Percentiles rank a stretch among this genome's conserved stretches.
Conservation (phyloP, 1,140 invertebrate species). For the Ceratina calcarata region DNA sequence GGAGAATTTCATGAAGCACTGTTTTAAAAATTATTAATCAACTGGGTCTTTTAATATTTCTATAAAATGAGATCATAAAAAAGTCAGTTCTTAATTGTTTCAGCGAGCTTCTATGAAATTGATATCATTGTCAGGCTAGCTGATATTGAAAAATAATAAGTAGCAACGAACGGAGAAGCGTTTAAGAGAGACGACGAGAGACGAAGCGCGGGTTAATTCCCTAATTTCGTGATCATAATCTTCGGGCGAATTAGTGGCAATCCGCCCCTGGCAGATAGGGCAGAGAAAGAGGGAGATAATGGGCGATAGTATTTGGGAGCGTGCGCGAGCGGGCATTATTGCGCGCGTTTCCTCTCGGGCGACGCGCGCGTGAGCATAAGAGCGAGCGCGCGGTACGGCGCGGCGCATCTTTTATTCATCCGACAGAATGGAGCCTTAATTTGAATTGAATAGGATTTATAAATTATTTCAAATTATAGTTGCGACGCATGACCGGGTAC, state of each 20-base stretch:
- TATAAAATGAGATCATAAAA: no score
- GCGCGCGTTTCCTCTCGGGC: slow-evolving; percentile 27
- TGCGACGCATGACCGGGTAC: slow-evolving; percentile 74
- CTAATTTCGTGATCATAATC: slow-evolving; percentile 56
- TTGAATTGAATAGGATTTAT: slow-evolving; percentile 81
- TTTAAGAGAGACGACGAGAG: neutral
- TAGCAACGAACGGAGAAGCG: neutral
- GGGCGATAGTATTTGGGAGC: slow-evolving; percentile 67
- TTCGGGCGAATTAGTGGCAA: slow-evolving; percentile 44
- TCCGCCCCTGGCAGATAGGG: slow-evolving; percentile 29
- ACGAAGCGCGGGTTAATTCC: neutral
- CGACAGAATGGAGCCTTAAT: slow-evolving; percentile 80
- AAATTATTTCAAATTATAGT: slow-evolving; percentile 81
- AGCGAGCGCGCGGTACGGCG: slow-evolving; percentile 47
- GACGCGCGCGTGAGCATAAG: slow-evolving; percentile 34
- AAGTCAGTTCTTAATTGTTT: neutral
- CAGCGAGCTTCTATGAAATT: neutral
- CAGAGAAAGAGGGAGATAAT: slow-evolving; percentile 50
- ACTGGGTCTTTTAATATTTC: no score
- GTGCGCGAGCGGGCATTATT: slow-evolving; percentile 69
- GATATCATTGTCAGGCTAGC: neutral
- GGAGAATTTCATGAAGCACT: no score
- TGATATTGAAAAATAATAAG: no score
- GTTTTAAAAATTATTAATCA: no score
- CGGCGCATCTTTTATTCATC: slow-evolving; percentile 79